Conservation (phyloP, 2,888 invertebrate genomes). For the Andrena minutula region DNA sequence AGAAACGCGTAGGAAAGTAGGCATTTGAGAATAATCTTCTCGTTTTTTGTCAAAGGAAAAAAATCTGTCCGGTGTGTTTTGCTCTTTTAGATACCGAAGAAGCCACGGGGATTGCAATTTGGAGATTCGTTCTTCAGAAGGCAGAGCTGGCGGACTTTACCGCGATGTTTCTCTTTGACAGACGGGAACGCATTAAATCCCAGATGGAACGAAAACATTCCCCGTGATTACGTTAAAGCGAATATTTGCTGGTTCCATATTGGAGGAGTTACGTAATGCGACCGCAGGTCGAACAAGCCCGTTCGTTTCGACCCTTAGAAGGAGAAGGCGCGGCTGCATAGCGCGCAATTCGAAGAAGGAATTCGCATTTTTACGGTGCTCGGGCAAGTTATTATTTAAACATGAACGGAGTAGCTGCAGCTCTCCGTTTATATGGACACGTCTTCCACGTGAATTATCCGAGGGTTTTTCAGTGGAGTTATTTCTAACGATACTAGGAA, state of each 20-base stretch:
- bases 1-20: background rate
- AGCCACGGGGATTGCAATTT: background rate
- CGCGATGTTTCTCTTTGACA: constrained; percentile 31
- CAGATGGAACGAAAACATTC: constrained; percentile 51
- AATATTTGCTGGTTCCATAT: constrained; percentile 47
- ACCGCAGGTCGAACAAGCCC: constrained; percentile 24
- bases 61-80: background rate
- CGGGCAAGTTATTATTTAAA: constrained; percentile 30
- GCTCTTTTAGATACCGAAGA: background rate
- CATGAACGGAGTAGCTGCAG: background rate
- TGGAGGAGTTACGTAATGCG: constrained; percentile 37
- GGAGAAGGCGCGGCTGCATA: constrained; percentile 18
- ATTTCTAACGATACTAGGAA: too few relatives aligned
- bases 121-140: constrained; percentile 7
- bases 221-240: constrained; percentile 54
- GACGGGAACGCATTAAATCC: constrained; percentile 33
- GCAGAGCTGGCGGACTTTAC: constrained; percentile 9
- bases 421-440: background rate
- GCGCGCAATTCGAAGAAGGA: constrained; percentile 15
- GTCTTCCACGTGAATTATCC: background rate
- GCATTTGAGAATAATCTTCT: background rate
- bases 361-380: constrained; percentile 25
- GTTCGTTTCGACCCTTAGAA: constrained; percentile 17
- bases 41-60: background rate
- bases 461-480: too few relatives aligned